Conservation (phyloP, 1,140 invertebrate genomes). For the Drosophila willistoni region DNA sequence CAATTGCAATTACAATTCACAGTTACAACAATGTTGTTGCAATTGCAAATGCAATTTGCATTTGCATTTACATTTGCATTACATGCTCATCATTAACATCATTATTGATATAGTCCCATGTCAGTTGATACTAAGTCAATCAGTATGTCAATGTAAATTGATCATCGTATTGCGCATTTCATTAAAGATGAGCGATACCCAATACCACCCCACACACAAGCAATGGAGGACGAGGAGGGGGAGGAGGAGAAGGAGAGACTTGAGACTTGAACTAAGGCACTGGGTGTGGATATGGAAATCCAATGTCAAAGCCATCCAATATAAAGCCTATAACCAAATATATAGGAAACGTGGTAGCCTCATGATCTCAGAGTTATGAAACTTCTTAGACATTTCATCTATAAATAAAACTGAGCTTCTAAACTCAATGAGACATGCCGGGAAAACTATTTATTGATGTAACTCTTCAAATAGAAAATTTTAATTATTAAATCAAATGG, state of each 20-base stretch:
- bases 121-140: constrained; percentile 6
- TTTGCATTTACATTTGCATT: constrained; percentile 56
- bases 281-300: not conserved
- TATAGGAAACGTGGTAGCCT: constrained; percentile 20
- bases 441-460: not conserved
- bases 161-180: constrained; percentile 56
- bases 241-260: too few relatives aligned
- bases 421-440: not conserved
- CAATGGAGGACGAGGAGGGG: too few relatives aligned
- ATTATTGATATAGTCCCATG: constrained; percentile 14
- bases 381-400: not conserved
- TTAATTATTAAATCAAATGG: not conserved
- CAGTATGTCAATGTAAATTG: constrained; percentile 32
- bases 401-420: not conserved
- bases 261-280: constrained; percentile 24
- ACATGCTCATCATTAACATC: constrained; percentile 39
- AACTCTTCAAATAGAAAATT: constrained; percentile 1
- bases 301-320: constrained; percentile 11
- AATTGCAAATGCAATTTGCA: constrained; percentile 46
- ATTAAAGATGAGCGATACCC: constrained; percentile 29
- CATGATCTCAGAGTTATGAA: constrained; percentile 27
- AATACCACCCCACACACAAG: too few relatives aligned
- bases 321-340: constrained; percentile 16
- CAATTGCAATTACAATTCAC: constrained; percentile 17
- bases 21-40: constrained; percentile 37